These are phyloP conservation scores for Psix sp. DNA, from an alignment of 1,140 invertebrate species.

Conservation along the genomic window DNA sequence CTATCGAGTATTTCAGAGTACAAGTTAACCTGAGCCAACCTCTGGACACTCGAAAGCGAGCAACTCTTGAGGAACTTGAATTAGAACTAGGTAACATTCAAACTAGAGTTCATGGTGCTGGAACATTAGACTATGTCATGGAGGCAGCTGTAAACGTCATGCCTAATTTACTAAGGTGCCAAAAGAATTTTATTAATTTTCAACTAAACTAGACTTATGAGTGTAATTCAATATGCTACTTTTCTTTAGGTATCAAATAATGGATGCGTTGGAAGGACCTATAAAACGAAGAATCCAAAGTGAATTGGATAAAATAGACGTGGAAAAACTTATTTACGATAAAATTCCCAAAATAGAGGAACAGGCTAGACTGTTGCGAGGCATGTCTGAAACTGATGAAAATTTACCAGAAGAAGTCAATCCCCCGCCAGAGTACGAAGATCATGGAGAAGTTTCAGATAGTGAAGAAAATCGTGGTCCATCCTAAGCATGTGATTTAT, in stretches of 20 bases:
- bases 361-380: slow-evolving; percentile 72
- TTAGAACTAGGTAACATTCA: slow-evolving; percentile 90
- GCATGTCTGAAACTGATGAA: slow-evolving; percentile 63
- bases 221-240: background rate
- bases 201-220: too few species aligned
- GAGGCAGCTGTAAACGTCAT: slow-evolving; percentile 87
- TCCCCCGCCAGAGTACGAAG: slow-evolving; percentile 54
- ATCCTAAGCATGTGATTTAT: slow-evolving; percentile 57
- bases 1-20: slow-evolving; percentile 85
- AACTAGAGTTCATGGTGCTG: slow-evolving; percentile 83
- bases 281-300: slow-evolving; percentile 83
- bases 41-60: slow-evolving; percentile 84
- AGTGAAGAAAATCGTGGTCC: slow-evolving; percentile 74
- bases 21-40: slow-evolving; percentile 83
- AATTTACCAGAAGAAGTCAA: slow-evolving; percentile 63
- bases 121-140: slow-evolving; percentile 87
- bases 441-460: slow-evolving; percentile 69
- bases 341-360: slow-evolving; percentile 82
- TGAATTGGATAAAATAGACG: slow-evolving; percentile 83
- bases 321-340: slow-evolving; percentile 83
- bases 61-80: slow-evolving; percentile 84
- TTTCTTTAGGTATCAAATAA: slow-evolving; percentile 83
- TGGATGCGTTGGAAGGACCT: slow-evolving; percentile 87
- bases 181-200: too few species aligned
- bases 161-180: slow-evolving; percentile 86